Base-by-base conservation (phyloP, 2,888 invertebrate genomes). In the Meiosimyza platycephala region DNA sequence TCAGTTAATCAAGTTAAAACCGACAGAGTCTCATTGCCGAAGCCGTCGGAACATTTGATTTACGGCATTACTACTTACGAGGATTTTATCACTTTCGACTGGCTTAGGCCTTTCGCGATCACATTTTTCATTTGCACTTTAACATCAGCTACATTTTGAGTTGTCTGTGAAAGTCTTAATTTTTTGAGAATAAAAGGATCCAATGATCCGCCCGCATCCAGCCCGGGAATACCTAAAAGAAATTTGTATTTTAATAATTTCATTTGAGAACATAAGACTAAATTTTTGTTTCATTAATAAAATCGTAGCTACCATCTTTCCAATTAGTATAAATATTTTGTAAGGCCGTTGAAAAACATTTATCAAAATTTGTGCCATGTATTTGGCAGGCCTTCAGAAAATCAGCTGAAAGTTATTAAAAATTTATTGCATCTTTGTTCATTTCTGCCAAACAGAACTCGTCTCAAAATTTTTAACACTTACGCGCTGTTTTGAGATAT, bases 161-260 rank as follows among this genome's bases (percentile, higher is more conserved):
- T 92, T 59, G 90, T 90, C 88, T 92, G 91, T 55, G 91, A 83
- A 80, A 92, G 90, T 85, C 90, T 89, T 80, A 92, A 89, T 85
- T 89, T 88, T 15, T 90, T 90, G 62, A 92, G 89, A 78, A 90
- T 89, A 67, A 92, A 81, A 2, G 92, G 92, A 84, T 92, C 92
- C 79, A 91, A 84, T 33, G 90, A 89, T 40, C 88, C 86, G 78
- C 92, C 83, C 57, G 87, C 89, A 74, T 79, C 78, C 1, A 81
- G 54, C 9, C 79, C 82, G 15, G 79, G 80, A 15, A 80, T 74
- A 15, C 79, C 80, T 80, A 12, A 33, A 51, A 33, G 66, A 1
- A 9, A 28, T 1, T 15, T 12, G 40, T 18, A 28, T 4, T 4
- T 28, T 28, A 28, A 4, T 28, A 28, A 4, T 3, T 28, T 5